Base-by-base conservation (phyloP, 2,113 vertebrate species). In the Nannospalax galili region DNA sequence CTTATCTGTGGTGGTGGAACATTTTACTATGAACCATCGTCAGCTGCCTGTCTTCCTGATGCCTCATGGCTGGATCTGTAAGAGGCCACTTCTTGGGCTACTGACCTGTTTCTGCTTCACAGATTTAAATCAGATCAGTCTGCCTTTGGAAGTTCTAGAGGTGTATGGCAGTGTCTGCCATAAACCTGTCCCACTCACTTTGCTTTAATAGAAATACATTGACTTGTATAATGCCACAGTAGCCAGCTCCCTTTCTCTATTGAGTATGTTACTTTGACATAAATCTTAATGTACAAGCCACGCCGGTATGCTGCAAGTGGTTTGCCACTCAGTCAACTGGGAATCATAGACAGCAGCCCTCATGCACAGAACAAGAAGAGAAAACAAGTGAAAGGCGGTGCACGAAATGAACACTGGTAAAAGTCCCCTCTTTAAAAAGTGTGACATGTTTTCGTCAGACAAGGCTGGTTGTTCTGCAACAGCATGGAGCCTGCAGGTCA, bases 181-280 rank as follows among this genome's bases (percentile, higher is more conserved):
- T 16, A 74, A 30, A 75, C 91, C 79, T 93, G 48, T 80, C 56
- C 35, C 86, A 87, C 22, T 45, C 40, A 75, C 73, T 93, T 80
- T 69, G 37, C 75, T 56, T 82, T 81, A 28, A 70, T 37, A 84
- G 79, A 84, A 75, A 32, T 35, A 32, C 12, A 45, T 65, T 19
- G 62, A 48, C 17, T 67, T 48, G 48, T 48, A 32, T 14, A 35
- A 8, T 35, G 17, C 64, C 20, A 22, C 17, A 65, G 35, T 32
- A 40, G 7, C 48, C 28, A 75, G 64, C 28, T 37, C 60, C 77
- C 52, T 81, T 45, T 22, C 17, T 75, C 69, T 60, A 14, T 84
- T 67, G 32, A n/a, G 3, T 45, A 20, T 52, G 70, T 58, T 35
- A 20, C 88, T 93, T 86, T 92, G 45, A 67, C 67, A 60, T n/a